Conservation (phyloP, 2,113 vertebrate species). For the Amblyopsis rosae region DNA sequence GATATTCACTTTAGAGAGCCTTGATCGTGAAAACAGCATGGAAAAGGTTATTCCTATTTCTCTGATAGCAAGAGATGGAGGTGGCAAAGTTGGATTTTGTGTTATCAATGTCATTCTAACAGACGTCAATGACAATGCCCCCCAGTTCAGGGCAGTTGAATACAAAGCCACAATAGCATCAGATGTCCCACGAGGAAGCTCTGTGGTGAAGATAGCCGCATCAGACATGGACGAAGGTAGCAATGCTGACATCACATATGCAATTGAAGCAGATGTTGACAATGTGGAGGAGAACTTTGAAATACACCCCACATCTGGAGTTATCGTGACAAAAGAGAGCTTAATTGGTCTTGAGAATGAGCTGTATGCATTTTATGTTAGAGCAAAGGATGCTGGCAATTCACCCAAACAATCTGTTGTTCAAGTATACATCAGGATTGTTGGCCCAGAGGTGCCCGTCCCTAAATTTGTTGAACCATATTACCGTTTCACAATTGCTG, state of each 20-base stretch:
- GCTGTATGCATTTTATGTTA: conserved; percentile 88
- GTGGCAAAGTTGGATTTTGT: conserved; percentile 94
- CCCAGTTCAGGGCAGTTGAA: conserved; percentile 87
- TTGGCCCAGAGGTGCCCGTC: conserved; percentile 82
- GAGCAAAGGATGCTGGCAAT: conserved; percentile 88
- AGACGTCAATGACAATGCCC: conserved; percentile 93
- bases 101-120: conserved; percentile 93
- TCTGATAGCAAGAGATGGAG: conserved; percentile 90
- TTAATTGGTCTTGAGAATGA: conserved; percentile 94
- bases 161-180: conserved; percentile 89
- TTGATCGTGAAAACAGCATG: conserved; percentile 88
- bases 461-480: conserved; percentile 90
- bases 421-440: conserved; percentile 87
- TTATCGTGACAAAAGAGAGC: conserved; percentile 93
- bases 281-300: conserved; percentile 92
- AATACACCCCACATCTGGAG: conserved; percentile 84
- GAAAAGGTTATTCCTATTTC: conserved; percentile 92
- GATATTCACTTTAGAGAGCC: conserved; percentile 87
- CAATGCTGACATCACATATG: conserved; percentile 90
- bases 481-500: conserved; percentile 87
- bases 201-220: conserved; percentile 85
- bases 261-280: conserved; percentile 88
- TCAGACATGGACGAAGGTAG: conserved; percentile 95
- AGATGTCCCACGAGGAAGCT: conserved; percentile 83
- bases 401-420: conserved; percentile 85